Evolutionary conservation across 2,797 vertebrate genomes (phyloP).

Genomic region (Paedocypris micromegethes): DNA sequence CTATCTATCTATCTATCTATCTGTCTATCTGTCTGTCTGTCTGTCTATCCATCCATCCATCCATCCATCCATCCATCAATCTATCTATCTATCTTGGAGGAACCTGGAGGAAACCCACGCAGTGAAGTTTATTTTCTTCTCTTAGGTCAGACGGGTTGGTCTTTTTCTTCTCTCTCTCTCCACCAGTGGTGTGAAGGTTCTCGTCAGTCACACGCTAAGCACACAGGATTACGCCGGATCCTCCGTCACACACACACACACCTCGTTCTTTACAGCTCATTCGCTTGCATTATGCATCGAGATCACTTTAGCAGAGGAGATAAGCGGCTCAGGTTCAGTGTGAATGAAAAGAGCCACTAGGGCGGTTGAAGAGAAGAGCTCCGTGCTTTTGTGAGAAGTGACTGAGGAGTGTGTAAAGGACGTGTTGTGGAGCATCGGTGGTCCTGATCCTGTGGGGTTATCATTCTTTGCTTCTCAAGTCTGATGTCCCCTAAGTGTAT

Average conservation of each 20-base stretch:
- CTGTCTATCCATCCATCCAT: no score
- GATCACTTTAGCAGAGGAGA: conserved; percentile 25
- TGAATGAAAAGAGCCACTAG: conserved; percentile 26
- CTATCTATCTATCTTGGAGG: no score
- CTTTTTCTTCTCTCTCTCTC: conserved; percentile 10
- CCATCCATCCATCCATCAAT: no score
- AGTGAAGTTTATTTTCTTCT: no score
- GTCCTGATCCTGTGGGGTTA: background rate
- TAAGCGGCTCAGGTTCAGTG: conserved; percentile 34
- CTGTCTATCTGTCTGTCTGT: no score
- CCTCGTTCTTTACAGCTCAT: conserved; percentile 9
- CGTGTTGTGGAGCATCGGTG: background rate
- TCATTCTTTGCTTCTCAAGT: background rate
- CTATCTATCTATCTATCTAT: no score
- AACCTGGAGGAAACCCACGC: no score
- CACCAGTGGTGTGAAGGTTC: conserved; percentile 33
- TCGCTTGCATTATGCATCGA: conserved; percentile 21
- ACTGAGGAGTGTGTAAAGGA: conserved; percentile 16
- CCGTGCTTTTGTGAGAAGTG: conserved; percentile 10
- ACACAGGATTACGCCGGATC: conserved; percentile 37
- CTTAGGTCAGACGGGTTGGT: conserved; percentile 15
- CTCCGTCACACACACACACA: background rate
- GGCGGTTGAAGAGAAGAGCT: conserved; percentile 25
- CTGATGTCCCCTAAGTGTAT: background rate
- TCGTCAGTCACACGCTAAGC: conserved; percentile 37